A percentile compares a stretch with the other conserved stretches of the same genome.
These are phyloP conservation scores for Lepisosteus oculatus DNA, from an alignment of 2,113 vertebrate species.

Conservation along the genomic window DNA sequence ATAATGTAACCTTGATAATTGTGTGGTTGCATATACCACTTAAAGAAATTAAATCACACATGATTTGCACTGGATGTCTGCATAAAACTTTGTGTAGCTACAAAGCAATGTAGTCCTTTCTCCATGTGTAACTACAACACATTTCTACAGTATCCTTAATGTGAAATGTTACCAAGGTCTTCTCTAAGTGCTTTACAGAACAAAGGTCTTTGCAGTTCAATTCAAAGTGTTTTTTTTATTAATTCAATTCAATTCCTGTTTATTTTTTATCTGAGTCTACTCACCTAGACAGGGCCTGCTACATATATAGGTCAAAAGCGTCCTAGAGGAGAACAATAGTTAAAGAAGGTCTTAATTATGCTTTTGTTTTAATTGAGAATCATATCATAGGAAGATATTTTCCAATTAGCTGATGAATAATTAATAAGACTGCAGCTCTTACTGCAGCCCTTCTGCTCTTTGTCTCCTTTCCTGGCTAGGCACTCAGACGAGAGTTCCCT, in stretches of 20 bases:
- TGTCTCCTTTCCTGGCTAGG: conserved; percentile 49
- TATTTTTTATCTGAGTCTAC: no score
- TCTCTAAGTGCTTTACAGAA: neutral
- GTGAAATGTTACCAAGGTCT: conserved; percentile 20
- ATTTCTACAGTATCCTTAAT: conserved; percentile 28
- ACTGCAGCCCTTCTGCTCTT: conserved; percentile 40
- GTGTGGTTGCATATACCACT: no score
- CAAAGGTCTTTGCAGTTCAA: conserved; percentile 33
- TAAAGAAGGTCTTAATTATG: conserved; percentile 53
- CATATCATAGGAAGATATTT: conserved; percentile 42
- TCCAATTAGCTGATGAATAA: conserved; percentile 64
- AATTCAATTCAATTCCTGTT: conserved; percentile 48
- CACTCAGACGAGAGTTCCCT: conserved; percentile 45
- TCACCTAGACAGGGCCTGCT: no score
- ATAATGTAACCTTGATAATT: no score
- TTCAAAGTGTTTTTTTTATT: conserved; percentile 42
- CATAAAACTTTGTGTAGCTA: no score
- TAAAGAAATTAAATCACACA: no score
- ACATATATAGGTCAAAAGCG: conserved; percentile 44
- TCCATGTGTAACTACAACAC: neutral
- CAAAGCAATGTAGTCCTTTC: neutral
- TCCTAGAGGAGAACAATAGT: conserved; percentile 44
- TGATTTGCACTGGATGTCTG: no score
- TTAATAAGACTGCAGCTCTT: conserved; percentile 48
- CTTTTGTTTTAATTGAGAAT: conserved; percentile 63